A percentile compares a stretch with the other conserved stretches of the same genome.
These are phyloP conservation scores for Caenorhabditis panamensis DNA, from an alignment of 2,888 invertebrate genomes.

Conservation along the genomic window DNA sequence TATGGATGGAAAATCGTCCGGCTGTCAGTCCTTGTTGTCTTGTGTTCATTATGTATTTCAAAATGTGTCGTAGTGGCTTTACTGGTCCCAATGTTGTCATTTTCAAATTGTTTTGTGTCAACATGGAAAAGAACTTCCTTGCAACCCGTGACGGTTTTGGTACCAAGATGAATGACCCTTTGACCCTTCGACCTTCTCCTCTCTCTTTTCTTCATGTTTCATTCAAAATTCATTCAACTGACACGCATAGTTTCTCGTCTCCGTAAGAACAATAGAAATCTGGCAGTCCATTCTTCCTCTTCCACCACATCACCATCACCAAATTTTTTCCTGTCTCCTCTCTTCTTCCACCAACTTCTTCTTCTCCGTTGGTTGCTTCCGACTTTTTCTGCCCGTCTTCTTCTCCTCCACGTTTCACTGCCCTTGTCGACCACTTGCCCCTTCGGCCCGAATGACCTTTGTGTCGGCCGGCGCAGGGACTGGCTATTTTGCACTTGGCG, in stretches of 20 bases:
- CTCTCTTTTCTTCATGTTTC: not conserved
- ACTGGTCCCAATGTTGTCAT: not conserved
- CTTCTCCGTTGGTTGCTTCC: not conserved
- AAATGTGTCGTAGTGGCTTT: constrained; percentile 23
- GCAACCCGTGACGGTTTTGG: no score
- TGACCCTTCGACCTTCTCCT: not conserved
- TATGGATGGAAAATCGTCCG: constrained; percentile 53
- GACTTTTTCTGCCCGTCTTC: constrained; percentile 4
- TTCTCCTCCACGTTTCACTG: constrained; percentile 3
- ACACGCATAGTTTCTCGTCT: not conserved
- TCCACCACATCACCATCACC: not conserved
- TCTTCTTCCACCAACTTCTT: not conserved
- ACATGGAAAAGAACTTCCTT: no score
- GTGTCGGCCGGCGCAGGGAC: constrained; percentile 42
- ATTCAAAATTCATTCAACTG: not conserved
- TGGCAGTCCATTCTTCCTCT: not conserved
- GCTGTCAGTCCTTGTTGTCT: constrained; percentile 27
- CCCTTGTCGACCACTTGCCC: constrained; percentile 11
- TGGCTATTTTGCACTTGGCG: constrained; percentile 48
- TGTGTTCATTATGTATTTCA: constrained; percentile 51
- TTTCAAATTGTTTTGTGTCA: not conserved
- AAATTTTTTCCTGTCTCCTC: constrained; percentile 1
- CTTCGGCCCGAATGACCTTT: constrained; percentile 46
- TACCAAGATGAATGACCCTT: not conserved
- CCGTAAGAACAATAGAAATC: not conserved